Percentiles rank a stretch among this genome's conserved stretches.
phyloP scores from a whole-genome alignment of 2,888 invertebrate species.

The Philonicus albiceps region DNA sequence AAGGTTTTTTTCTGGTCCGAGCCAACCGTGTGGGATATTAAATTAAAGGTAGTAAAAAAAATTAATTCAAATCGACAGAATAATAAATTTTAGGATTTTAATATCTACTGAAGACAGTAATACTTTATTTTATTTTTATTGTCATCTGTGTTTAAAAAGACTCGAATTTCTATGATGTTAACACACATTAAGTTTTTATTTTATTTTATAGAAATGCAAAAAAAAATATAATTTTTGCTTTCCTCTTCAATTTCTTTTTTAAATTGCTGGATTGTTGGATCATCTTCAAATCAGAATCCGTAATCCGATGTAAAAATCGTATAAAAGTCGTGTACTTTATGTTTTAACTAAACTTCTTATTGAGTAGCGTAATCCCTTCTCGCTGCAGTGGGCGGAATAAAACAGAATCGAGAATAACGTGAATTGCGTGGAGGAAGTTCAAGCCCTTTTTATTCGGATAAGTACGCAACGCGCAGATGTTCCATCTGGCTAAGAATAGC shows the following conservation, averaged over 20 bases:
- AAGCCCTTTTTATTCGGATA: background rate
- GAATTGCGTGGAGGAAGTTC: background rate
- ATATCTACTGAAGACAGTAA: too few species aligned
- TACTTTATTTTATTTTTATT: too few species aligned
- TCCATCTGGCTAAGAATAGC: conserved; percentile 14
- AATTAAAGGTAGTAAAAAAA: too few species aligned
- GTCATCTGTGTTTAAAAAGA: too few species aligned
- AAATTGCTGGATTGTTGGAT: background rate
- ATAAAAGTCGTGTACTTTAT: background rate
- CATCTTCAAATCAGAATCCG: background rate
- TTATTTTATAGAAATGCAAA: too few species aligned
- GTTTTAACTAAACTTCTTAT: background rate
- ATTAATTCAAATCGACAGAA: too few species aligned
- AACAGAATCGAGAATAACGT: background rate
- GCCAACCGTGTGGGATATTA: too few species aligned
- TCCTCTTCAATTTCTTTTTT: background rate
- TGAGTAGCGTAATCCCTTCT: conserved; percentile 6
- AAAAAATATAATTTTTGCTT: too few species aligned
- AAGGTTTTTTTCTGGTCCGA: too few species aligned
- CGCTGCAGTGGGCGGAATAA: background rate
- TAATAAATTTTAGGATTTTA: too few species aligned
- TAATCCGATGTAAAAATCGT: background rate
- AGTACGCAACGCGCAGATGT: conserved; percentile 8
- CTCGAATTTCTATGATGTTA: too few species aligned
- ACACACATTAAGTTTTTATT: too few species aligned